A percentile compares a stretch with the other conserved stretches of the same genome.
Conservation (phyloP, 2,888 invertebrate genomes). For the Ernsta delagoae region DNA sequence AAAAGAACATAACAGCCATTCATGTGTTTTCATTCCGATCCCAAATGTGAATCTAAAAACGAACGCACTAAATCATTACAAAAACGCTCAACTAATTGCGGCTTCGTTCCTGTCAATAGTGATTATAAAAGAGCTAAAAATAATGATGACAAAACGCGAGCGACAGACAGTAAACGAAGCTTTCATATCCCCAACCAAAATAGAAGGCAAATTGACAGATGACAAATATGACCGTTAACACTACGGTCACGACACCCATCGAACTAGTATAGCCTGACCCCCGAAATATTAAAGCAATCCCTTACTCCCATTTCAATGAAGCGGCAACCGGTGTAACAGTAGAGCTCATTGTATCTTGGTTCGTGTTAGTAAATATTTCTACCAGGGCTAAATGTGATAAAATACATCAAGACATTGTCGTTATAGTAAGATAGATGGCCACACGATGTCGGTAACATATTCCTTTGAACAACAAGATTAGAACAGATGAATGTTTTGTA, state of each 20-base stretch:
- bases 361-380: conserved; percentile 72
- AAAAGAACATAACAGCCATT: conserved; percentile 36
- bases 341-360: conserved; percentile 57
- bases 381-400: conserved; percentile 79
- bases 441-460: conserved; percentile 68
- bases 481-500: conserved; percentile 59
- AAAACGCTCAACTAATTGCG: conserved; percentile 49
- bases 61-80: conserved; percentile 49
- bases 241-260: conserved; percentile 63
- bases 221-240: conserved; percentile 83
- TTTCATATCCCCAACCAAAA: conserved; percentile 79
- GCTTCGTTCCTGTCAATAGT: conserved; percentile 71
- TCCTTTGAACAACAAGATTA: conserved; percentile 67
- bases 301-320: conserved; percentile 9
- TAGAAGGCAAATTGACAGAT: conserved; percentile 83
- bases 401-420: conserved; percentile 83
- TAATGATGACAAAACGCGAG: conserved; percentile 77
- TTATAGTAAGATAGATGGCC: conserved; percentile 77
- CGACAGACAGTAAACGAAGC: conserved; percentile 73
- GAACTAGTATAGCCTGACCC: conserved; percentile 57
- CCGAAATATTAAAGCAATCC: conserved; percentile 37
- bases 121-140: conserved; percentile 75
- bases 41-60: conserved; percentile 42
- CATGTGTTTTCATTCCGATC: conserved; percentile 40
- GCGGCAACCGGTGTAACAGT: conserved; percentile 36